Percentiles rank a stretch among this genome's conserved stretches.
These are phyloP conservation scores for Nephrotoma flavescens DNA, from an alignment of 2,888 invertebrate genomes.

Conservation along the genomic window DNA sequence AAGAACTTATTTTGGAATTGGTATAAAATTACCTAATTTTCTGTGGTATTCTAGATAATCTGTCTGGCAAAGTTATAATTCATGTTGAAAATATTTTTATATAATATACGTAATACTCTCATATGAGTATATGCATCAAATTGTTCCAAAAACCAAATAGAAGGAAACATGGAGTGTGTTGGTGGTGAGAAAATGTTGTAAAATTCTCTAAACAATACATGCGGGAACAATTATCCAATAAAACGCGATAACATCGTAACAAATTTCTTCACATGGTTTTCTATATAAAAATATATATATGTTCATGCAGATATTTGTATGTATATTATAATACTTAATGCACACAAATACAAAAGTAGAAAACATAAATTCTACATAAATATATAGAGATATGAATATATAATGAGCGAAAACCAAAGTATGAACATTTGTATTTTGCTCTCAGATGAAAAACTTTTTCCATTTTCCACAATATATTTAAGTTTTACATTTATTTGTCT, in stretches of 20 bases:
- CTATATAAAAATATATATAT: background rate
- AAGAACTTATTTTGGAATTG: too few relatives aligned
- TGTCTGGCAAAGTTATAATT: too few relatives aligned
- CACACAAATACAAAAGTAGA: background rate
- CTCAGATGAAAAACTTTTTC: background rate
- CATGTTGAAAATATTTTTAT: too few relatives aligned
- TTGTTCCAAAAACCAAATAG: background rate
- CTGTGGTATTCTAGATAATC: too few relatives aligned
- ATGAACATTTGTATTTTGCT: background rate
- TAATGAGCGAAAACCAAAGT: background rate
- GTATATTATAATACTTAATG: too few relatives aligned
- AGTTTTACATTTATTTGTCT: background rate
- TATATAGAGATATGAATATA: background rate
- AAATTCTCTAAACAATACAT: background rate
- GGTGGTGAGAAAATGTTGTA: background rate
- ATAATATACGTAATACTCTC: too few relatives aligned
- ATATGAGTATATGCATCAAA: too few relatives aligned
- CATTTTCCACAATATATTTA: background rate
- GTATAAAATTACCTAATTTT: too few relatives aligned
- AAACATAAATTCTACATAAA: background rate
- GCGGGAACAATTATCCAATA: background rate
- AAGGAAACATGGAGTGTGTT: background rate
- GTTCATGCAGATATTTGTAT: too few relatives aligned
- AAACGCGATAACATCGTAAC: background rate
- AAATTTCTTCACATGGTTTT: background rate